Conservation (phyloP, 2,888 invertebrate species). For the Isotomurus palustris region DNA sequence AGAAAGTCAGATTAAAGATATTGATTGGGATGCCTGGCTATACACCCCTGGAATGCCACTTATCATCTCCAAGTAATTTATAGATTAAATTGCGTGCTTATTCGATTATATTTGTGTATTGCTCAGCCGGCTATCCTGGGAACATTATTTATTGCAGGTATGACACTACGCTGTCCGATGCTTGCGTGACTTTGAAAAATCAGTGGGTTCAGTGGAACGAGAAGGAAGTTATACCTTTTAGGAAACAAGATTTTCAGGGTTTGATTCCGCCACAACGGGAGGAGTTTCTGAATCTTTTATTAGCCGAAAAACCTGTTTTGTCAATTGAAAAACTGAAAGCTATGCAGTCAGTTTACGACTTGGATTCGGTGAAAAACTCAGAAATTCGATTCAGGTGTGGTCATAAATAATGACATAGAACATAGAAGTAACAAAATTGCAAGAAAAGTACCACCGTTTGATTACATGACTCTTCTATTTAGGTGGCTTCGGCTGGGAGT, state of each 20-base stretch:
- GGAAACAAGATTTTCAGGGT: conserved; percentile 54
- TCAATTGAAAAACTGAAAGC: conserved; percentile 58
- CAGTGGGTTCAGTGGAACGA: conserved; percentile 57
- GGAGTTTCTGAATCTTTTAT: conserved; percentile 65
- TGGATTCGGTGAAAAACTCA: conserved; percentile 64
- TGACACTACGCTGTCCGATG: conserved; percentile 63
- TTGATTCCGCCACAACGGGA: conserved; percentile 64
- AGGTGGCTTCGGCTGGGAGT: conserved; percentile 75
- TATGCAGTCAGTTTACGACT: conserved; percentile 62
- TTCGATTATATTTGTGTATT: conserved; percentile 2
- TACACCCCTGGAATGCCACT: conserved; percentile 82
- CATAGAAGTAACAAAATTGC: no score
- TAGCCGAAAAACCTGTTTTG: conserved; percentile 55
- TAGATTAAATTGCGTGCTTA: conserved; percentile 6
- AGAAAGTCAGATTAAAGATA: conserved; percentile 54
- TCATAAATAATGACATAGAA: conserved; percentile 8
- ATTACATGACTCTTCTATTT: background rate
- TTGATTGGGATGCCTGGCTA: conserved; percentile 86
- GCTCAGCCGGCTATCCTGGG: background rate
- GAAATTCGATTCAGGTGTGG: conserved; percentile 63
- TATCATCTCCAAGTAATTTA: conserved; percentile 65
- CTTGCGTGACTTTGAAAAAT: conserved; percentile 58
- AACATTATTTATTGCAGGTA: conserved; percentile 60
- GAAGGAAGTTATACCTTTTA: conserved; percentile 51
- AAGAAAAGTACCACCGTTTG: background rate